Evolutionary conservation across 2,888 invertebrate genomes (phyloP), one percentile per base, ranked within the genome.

Genomic region (Dugesia japonica): DNA sequence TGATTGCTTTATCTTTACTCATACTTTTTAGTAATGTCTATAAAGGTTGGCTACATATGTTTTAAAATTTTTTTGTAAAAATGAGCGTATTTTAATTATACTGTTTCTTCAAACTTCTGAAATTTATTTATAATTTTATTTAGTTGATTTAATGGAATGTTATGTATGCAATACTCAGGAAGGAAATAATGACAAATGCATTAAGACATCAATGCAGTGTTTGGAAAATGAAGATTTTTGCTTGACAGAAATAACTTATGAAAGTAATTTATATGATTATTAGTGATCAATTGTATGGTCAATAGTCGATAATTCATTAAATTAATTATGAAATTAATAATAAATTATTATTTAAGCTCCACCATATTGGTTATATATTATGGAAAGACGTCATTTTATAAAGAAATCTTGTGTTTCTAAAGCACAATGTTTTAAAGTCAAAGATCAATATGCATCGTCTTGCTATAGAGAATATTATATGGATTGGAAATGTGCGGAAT

Each of bases 401-500:
- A 92, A 92, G 0, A 95, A 95, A 84, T 87, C 89, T 73, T 95
- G 95, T 86, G 89, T 92, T 15, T 89, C 90, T 0, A 90, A 89
- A 83, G 88, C 88, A 0, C 88, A 89, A 79, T 95, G 95, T 83
- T 89, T 90, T 27, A 42, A 89, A 89, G 81, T 91, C 90, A 89
- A 88, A 88, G 74, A 75, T 26, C 77, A 72, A 0, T 77, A 80
- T 23, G 81, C 76, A 17, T 78, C 80, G n/a, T 74, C 72, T 17
- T 85, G 84, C 78, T 82, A 83, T 79, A 79, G 84, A 72, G 83
- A 84, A 77, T 84, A 84, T 93, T 95, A 94, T 82, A 90, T 92
- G 82, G 94, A 95, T 85, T 95, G 94, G 95, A 89, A 90, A 79
- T 95, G 94, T 85, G 90, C 91, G 0, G 93, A 94, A 83, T 95